Evolutionary conservation across 1,140 invertebrate species (phyloP).

Genomic region (Scaptodrosophila lebanonensis): DNA sequence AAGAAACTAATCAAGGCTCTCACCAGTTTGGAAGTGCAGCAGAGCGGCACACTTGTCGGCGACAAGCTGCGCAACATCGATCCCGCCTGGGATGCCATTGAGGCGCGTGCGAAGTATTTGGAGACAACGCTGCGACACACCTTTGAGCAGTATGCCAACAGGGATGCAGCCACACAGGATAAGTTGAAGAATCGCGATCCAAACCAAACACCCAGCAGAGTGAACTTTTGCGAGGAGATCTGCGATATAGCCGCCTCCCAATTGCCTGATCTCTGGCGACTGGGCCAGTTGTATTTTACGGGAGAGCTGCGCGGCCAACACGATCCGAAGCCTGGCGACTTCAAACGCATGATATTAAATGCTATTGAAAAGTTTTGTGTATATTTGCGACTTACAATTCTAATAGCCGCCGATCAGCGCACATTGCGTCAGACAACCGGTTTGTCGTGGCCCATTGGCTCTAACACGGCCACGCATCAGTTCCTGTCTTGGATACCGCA

Average conservation of each 20-base stretch:
- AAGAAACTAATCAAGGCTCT: slow-evolving; percentile 91
- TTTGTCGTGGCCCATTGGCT: slow-evolving; percentile 76
- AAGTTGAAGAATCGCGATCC: slow-evolving; percentile 64
- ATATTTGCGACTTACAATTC: slow-evolving; percentile 82
- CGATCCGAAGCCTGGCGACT: slow-evolving; percentile 79
- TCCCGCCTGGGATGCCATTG: slow-evolving; percentile 95
- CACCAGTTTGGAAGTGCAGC: slow-evolving; percentile 82
- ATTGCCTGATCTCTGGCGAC: slow-evolving; percentile 89
- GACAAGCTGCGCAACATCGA: slow-evolving; percentile 79
- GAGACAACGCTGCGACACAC: slow-evolving; percentile 78
- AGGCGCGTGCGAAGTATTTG: slow-evolving; percentile 87
- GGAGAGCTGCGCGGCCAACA: slow-evolving; percentile 87
- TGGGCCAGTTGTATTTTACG: slow-evolving; percentile 93
- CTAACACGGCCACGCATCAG: slow-evolving; percentile 78
- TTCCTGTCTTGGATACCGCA: slow-evolving; percentile 87
- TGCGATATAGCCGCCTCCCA: slow-evolving; percentile 75
- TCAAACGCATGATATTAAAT: slow-evolving; percentile 82
- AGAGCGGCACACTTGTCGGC: slow-evolving; percentile 60
- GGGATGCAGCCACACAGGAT: slow-evolving; percentile 52
- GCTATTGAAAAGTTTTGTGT: slow-evolving; percentile 83
- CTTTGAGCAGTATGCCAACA: slow-evolving; percentile 65
- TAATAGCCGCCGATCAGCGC: slow-evolving; percentile 79
- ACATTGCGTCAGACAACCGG: slow-evolving; percentile 68
- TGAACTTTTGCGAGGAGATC: slow-evolving; percentile 74
- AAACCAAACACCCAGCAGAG: slow-evolving; percentile 59